These are phyloP conservation scores for Brachynemurus nebulosus DNA, from an alignment of 2,888 invertebrate species.

Conservation along the genomic window DNA sequence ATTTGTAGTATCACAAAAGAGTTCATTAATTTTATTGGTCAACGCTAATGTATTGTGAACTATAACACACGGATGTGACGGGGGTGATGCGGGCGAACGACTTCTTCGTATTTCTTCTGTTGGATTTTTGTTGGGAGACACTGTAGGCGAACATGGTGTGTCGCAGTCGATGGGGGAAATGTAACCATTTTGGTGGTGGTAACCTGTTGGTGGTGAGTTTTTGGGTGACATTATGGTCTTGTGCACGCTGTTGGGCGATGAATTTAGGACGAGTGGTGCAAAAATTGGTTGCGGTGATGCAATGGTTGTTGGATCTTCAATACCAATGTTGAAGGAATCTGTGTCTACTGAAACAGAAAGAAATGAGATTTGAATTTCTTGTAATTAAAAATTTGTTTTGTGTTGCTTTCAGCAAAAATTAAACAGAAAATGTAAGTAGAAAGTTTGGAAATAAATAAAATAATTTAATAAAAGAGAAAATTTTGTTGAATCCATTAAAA, in stretches of 20 bases:
- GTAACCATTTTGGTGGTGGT: background rate
- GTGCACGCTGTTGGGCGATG: background rate
- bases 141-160: background rate
- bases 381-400: too few relatives aligned
- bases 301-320: background rate
- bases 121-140: background rate
- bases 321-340: background rate
- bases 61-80: background rate
- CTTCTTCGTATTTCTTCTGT: background rate
- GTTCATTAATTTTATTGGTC: slow-evolving; percentile 1
- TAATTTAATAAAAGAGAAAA: too few relatives aligned
- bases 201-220: background rate
- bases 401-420: too few relatives aligned
- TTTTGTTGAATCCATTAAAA: too few relatives aligned
- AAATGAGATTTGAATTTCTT: background rate
- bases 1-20: too few relatives aligned
- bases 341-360: background rate
- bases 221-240: background rate
- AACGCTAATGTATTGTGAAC: background rate
- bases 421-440: too few relatives aligned
- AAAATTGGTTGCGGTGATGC: too few relatives aligned
- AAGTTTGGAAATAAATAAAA: too few relatives aligned
- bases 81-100: background rate
- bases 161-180: too few relatives aligned
- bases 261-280: background rate